These are phyloP conservation scores for Drosophila guanche DNA, from an alignment of 1,140 invertebrate genomes.

Conservation along the genomic window DNA sequence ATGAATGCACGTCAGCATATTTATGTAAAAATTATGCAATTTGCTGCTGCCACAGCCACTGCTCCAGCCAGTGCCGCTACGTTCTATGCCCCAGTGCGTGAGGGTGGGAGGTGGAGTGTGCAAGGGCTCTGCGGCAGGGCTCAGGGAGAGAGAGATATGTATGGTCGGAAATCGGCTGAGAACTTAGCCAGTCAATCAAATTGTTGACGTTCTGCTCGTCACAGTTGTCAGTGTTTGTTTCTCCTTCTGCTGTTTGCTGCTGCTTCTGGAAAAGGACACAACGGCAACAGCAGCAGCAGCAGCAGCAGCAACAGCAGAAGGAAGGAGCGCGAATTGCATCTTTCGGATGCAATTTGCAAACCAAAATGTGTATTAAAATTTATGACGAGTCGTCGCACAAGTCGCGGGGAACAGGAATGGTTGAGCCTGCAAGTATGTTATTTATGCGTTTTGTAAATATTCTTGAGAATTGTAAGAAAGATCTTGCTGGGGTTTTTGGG, in stretches of 20 bases:
- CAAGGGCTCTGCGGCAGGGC: background rate
- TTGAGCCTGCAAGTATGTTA: constrained; percentile 42
- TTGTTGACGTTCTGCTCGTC: constrained; percentile 70
- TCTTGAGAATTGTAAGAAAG: constrained; percentile 4
- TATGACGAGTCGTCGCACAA: constrained; percentile 68
- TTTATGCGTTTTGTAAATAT: constrained; percentile 48
- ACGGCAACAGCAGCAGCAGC: constrained; percentile 25
- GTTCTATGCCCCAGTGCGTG: constrained; percentile 49
- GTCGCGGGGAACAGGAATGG: constrained; percentile 34
- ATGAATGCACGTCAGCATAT: constrained; percentile 81
- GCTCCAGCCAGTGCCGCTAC: background rate
- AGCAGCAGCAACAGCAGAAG: constrained; percentile 7
- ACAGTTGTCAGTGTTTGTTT: constrained; percentile 69
- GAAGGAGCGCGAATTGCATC: constrained; percentile 70
- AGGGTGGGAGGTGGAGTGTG: background rate
- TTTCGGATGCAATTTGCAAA: constrained; percentile 76
- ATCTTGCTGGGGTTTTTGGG: constrained; percentile 7
- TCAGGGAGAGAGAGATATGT: too few species aligned
- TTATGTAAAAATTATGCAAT: constrained; percentile 83
- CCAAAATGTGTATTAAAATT: constrained; percentile 82
- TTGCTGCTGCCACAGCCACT: constrained; percentile 62
- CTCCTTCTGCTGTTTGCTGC: background rate
- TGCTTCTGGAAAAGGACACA: constrained; percentile 58
- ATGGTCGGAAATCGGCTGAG: constrained; percentile 57
- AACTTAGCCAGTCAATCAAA: constrained; percentile 81